Evolutionary conservation across 1,140 invertebrate species (phyloP).

Genomic region (Hyles vespertilio): DNA sequence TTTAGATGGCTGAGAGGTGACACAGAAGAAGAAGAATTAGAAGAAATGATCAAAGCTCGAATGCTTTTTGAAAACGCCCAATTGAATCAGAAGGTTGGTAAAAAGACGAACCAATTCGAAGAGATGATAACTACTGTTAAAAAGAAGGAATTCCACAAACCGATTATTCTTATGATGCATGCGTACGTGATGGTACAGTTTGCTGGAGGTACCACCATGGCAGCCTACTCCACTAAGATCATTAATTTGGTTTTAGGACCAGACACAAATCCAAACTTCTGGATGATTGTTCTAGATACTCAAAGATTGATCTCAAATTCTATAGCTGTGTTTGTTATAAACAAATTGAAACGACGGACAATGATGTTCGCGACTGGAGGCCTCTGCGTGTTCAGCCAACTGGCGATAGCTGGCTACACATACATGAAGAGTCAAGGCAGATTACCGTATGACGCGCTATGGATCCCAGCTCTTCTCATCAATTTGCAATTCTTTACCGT

Average conservation of each 20-base stretch:
- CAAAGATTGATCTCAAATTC: conserved; percentile 70
- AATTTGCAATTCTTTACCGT: conserved; percentile 48
- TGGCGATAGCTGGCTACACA: conserved; percentile 40
- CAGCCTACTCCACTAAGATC: conserved; percentile 81
- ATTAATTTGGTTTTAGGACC: conserved; percentile 69
- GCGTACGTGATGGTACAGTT: conserved; percentile 42
- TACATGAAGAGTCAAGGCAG: conserved; percentile 25
- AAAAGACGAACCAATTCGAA: conserved; percentile 17
- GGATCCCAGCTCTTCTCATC: conserved; percentile 45
- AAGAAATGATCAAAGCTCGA: conserved; percentile 49
- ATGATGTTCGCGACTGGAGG: conserved; percentile 42
- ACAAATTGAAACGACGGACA: conserved; percentile 42
- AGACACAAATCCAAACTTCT: conserved; percentile 76
- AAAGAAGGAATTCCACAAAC: conserved; percentile 55
- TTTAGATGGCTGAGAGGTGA: conserved; percentile 71
- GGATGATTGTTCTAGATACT: conserved; percentile 79
- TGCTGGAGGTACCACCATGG: conserved; percentile 69
- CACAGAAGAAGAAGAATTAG: conserved; percentile 48
- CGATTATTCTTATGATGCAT: conserved; percentile 53
- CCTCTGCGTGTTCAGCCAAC: conserved; percentile 35
- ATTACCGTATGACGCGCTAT: conserved; percentile 28
- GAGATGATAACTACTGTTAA: conserved; percentile 24
- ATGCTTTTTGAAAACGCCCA: conserved; percentile 24
- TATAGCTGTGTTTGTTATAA: conserved; percentile 44
- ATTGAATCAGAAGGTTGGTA: conserved; percentile 16